These are phyloP conservation scores for Drosophila pseudoananassae DNA, from an alignment of 1,140 invertebrate genomes.

Conservation along the genomic window DNA sequence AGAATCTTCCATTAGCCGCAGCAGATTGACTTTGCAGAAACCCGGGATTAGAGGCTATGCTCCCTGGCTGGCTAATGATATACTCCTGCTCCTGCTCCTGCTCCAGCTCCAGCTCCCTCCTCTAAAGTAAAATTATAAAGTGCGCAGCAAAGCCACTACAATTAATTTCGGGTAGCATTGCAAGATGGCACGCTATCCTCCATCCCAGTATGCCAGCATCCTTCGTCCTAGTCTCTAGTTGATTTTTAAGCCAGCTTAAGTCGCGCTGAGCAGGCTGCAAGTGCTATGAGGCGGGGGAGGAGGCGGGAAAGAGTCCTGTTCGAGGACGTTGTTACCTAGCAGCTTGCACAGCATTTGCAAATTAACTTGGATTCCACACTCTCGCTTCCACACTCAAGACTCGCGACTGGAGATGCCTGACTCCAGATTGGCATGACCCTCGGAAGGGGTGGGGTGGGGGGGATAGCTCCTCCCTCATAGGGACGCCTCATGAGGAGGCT, in stretches of 20 bases:
- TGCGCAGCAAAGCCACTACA: conserved; percentile 71
- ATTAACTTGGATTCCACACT: conserved; percentile 54
- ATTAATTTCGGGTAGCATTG: conserved; percentile 66
- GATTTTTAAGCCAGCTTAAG: conserved; percentile 77
- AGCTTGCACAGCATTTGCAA: conserved; percentile 70
- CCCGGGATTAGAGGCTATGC: conserved; percentile 36
- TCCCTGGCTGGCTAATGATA: conserved; percentile 64
- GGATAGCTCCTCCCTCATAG: background rate
- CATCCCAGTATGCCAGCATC: background rate
- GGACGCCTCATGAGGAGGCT: background rate
- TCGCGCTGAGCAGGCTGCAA: conserved; percentile 52
- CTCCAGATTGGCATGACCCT: conserved; percentile 4
- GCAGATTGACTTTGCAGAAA: conserved; percentile 44
- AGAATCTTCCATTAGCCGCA: conserved; percentile 72
- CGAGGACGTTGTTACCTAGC: conserved; percentile 61
- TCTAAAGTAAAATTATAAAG: conserved; percentile 66
- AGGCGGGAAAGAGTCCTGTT: conserved; percentile 6
- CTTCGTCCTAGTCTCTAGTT: conserved; percentile 45
- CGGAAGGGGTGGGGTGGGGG: conserved; percentile 1
- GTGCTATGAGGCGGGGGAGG: background rate
- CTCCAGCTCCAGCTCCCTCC: too few relatives aligned
- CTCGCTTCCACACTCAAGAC: conserved; percentile 13
- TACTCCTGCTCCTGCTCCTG: conserved; percentile 17
- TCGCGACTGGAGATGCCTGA: conserved; percentile 12
- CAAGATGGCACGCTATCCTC: conserved; percentile 33